Conservation (phyloP, 37 sponge, comb jelly and placozoan genomes). For the Beroe ovata region DNA sequence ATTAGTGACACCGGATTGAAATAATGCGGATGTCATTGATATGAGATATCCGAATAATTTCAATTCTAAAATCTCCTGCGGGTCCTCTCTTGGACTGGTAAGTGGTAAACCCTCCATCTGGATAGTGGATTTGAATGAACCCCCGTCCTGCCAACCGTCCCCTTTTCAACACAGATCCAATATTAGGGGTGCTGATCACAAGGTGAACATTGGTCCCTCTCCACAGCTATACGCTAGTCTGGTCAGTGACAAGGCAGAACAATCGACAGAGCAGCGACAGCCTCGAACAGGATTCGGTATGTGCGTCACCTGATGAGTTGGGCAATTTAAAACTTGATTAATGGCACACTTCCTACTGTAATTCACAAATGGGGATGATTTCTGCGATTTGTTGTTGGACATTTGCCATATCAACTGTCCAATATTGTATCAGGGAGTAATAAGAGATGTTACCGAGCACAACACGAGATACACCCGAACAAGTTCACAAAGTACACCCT, state of each 20-base stretch:
- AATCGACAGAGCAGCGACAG: background rate
- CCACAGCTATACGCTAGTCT: conserved; percentile 1
- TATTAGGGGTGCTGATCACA: background rate
- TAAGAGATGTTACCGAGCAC: conserved; percentile 12
- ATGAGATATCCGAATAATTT: too few relatives aligned
- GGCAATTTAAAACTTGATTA: too few relatives aligned
- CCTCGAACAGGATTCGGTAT: background rate
- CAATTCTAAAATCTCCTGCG: too few relatives aligned
- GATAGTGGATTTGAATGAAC: too few relatives aligned
- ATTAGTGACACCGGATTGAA: too few relatives aligned
- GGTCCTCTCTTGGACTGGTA: too few relatives aligned
- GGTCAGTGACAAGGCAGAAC: conserved; percentile 13
- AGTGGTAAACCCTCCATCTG: too few relatives aligned
- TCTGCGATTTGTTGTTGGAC: background rate
- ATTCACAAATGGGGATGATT: background rate
- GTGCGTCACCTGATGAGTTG: background rate
- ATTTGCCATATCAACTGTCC: background rate
- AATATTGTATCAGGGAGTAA: background rate
- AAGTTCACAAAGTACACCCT: conserved; percentile 60
- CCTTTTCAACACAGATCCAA: too few relatives aligned
- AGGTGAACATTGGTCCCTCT: conserved; percentile 43
- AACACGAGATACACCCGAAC: conserved; percentile 29
- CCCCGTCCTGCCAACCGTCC: too few relatives aligned
- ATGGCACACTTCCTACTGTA: too few relatives aligned
- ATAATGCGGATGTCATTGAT: too few relatives aligned